Percentiles rank a stretch among this genome's conserved stretches.
These are phyloP conservation scores for Eupleurogrammus muticus DNA, from an alignment of 2,797 vertebrate species.

Conservation along the genomic window DNA sequence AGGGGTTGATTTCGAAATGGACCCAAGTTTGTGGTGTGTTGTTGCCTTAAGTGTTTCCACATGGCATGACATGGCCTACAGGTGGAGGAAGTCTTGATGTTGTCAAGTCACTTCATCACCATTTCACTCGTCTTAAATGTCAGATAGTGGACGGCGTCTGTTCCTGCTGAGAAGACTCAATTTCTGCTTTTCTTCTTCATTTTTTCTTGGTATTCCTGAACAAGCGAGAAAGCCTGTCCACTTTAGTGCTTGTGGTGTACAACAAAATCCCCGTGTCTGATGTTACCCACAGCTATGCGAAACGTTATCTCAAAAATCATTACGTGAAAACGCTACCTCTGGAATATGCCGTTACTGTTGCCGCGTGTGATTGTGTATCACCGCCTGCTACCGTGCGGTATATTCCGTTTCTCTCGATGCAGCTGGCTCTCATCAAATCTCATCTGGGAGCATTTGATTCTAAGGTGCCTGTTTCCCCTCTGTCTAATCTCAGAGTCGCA, in stretches of 20 bases:
- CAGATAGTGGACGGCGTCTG: neutral
- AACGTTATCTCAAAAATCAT: constrained; percentile 74
- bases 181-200: constrained; percentile 6
- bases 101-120: constrained; percentile 5
- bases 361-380: constrained; percentile 38
- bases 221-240: constrained; percentile 9
- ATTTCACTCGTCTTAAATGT: neutral
- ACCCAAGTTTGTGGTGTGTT: neutral
- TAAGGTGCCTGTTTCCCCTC: constrained; percentile 80
- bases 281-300: constrained; percentile 59
- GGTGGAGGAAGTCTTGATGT: neutral
- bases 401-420: constrained; percentile 65
- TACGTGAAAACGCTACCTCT: constrained; percentile 70
- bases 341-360: constrained; percentile 39
- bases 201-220: neutral
- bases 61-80: neutral
- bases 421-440: constrained; percentile 84
- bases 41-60: neutral
- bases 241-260: constrained; percentile 28
- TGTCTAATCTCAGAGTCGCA: constrained; percentile 78
- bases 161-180: neutral
- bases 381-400: constrained; percentile 69
- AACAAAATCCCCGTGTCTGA: constrained; percentile 45
- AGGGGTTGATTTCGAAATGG: neutral
- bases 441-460: constrained; percentile 87